Evolutionary conservation across 1,140 invertebrate species (phyloP).

Genomic region (Oscheius sp.): DNA sequence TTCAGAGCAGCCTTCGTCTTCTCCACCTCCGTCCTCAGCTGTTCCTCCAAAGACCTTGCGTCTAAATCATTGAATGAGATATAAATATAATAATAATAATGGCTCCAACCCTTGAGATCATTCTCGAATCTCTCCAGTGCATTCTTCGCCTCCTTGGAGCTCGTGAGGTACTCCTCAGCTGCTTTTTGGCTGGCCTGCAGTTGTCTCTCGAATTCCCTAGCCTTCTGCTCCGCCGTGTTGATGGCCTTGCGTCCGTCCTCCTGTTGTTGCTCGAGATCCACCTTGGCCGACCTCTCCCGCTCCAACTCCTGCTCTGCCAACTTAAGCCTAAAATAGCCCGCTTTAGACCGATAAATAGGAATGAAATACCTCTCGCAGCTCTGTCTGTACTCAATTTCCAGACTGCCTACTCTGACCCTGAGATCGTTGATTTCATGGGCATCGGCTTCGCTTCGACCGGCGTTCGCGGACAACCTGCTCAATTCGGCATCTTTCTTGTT

Average conservation of each 20-base stretch:
- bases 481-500: no score
- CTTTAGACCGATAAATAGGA: no score
- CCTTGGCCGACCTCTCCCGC: background rate
- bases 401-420: background rate
- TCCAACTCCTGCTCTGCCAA: background rate
- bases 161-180: background rate
- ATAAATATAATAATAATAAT: background rate
- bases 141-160: background rate
- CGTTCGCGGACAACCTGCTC: no score
- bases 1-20: background rate
- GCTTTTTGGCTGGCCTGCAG: background rate
- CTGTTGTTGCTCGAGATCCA: background rate
- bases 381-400: background rate
- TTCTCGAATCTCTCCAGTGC: constrained; percentile 1
- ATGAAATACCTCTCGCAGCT: no score
- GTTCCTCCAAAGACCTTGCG: background rate
- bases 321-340: no score
- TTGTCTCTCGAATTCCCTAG: background rate
- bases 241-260: background rate
- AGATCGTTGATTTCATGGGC: background rate
- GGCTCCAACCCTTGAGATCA: constrained; percentile 2
- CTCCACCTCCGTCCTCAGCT: background rate
- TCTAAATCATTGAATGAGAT: background rate
- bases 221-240: background rate
- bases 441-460: no score